Evolutionary conservation across 2,113 vertebrate genomes (phyloP).

Genomic region (Anarhynchus alexandrinus): DNA sequence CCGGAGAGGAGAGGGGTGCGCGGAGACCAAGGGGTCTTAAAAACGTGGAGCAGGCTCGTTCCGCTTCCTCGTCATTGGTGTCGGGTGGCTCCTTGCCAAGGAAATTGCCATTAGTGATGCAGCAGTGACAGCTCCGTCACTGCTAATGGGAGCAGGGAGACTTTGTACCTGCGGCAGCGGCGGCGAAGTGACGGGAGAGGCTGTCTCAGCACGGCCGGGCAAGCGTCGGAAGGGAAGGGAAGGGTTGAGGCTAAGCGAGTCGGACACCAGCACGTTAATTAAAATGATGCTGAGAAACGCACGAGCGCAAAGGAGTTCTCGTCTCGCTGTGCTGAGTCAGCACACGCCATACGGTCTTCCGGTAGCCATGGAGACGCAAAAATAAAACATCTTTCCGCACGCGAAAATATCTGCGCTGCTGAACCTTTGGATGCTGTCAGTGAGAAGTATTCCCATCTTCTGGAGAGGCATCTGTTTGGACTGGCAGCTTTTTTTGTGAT

Average conservation of each 20-base stretch:
- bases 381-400: neutral
- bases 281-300: neutral
- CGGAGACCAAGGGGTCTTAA: neutral
- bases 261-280: neutral
- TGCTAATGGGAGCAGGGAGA: conserved; percentile 2
- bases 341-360: neutral
- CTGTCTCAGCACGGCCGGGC: neutral
- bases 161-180: neutral
- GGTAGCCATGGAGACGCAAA: neutral
- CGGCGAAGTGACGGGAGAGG: neutral
- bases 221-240: neutral
- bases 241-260: neutral
- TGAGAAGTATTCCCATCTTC: neutral
- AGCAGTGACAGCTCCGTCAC: neutral
- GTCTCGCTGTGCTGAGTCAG: neutral
- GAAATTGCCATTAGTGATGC: neutral
- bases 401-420: neutral
- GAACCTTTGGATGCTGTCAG: neutral
- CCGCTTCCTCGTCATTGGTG: neutral
- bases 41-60: neutral
- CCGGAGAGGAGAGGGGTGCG: neutral
- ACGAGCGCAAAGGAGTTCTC: neutral
- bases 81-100: neutral
- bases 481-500: neutral
- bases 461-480: neutral